Base-by-base conservation (phyloP, 2,797 vertebrate genomes). In the Enoplosus armatus region DNA sequence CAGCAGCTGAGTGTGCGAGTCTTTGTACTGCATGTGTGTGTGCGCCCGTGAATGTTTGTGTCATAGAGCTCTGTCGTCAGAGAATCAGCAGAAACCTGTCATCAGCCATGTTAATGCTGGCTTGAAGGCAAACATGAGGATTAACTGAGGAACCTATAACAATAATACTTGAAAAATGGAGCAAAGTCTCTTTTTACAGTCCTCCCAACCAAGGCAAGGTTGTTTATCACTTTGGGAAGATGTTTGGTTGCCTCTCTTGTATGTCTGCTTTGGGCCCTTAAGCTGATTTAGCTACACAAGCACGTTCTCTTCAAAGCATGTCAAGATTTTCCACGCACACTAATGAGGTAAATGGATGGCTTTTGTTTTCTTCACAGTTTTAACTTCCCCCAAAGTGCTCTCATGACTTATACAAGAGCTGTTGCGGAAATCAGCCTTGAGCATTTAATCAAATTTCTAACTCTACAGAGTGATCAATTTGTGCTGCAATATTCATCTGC, bases 301-400 rank as follows among this genome's bases (percentile, higher is more conserved):
- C 89, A 89, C 84, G 68, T 84, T 89, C 83, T 83, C 92, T 91
- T 93, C 87, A 91, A 90, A 92, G 88, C 88, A 82, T 85, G 90
- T 92, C 93, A 92, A 89, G 85, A 92, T 89, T 91, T 91, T 92
- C 68, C 88, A 90, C 63, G 75, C 89, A 89, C 90, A 84, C 91
- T 93, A 95, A 94, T 93, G 93, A 94, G 91, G 88, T 91, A 89
- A 93, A 93, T 93, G 89, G 89, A 94, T 90, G 88, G 84, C 87
- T 92, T 93, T 93, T 92, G 92, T 94, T 93, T 92, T 89, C 88
- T 85, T 77, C 90, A 87, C 90, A 90, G 87, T 89, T 89, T 87
- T 89, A 85, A 90, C 86, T 86, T 79, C 75, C 87, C 85, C 90
- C 80, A 82, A 86, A 91, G 80, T 90, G 90, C 83, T 90, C 85